A percentile compares a stretch with the other conserved stretches of the same genome.
Evolutionary conservation across 2,797 vertebrate genomes (phyloP).

Genomic region (Alfaro cultratus): DNA sequence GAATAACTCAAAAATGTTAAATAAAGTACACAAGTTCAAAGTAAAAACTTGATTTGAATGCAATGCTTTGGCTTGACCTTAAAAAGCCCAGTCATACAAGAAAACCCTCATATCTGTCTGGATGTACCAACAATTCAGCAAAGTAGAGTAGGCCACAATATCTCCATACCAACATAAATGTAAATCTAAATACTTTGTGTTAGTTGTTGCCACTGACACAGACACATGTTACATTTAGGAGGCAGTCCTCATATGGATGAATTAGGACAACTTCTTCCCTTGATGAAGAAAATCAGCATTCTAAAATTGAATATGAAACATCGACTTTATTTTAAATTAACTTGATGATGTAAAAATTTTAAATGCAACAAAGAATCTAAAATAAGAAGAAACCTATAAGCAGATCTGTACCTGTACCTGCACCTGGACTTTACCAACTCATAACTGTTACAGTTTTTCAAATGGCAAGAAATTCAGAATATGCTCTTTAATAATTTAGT

Average conservation of each 20-base stretch:
- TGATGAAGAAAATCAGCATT: neutral
- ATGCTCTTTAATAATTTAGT: neutral
- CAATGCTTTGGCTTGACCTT: neutral
- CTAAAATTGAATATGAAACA: neutral
- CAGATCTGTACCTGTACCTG: neutral
- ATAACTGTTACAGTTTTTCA: neutral
- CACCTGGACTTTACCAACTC: neutral
- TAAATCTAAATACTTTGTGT: neutral
- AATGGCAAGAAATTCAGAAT: neutral
- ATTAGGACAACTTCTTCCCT: no score
- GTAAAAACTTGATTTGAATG: neutral
- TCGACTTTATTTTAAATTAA: neutral
- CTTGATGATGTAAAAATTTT: neutral
- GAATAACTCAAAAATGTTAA: neutral
- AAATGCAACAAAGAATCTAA: neutral
- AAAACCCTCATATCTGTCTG: neutral
- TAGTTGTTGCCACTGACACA: neutral
- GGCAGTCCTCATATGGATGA: neutral
- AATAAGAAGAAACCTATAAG: neutral
- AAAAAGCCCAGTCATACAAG: neutral
- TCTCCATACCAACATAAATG: neutral
- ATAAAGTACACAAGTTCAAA: neutral
- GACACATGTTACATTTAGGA: neutral
- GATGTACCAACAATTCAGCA: neutral
- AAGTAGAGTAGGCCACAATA: neutral